Base-by-base conservation (phyloP, 2,888 invertebrate species). In the Pilophorus perplexus region DNA sequence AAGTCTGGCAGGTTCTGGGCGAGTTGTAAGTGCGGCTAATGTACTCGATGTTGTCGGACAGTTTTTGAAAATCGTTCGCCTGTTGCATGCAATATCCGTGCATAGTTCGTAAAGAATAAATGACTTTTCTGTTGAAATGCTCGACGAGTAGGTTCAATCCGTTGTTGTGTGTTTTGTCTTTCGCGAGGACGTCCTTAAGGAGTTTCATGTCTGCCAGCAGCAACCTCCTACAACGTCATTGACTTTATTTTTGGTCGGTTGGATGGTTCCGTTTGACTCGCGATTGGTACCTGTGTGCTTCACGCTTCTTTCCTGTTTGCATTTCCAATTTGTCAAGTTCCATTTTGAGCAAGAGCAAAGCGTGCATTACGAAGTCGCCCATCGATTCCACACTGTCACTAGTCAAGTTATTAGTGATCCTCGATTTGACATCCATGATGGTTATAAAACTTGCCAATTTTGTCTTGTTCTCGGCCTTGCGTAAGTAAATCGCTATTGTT, bases 231-330 rank as follows among this genome's bases (percentile, higher is more conserved):
- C n/a, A n/a, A n/a, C n/a, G n/a, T 16, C 42, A n/a, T n/a, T n/a
- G n/a, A n/a, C n/a, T n/a, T n/a, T n/a, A n/a, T n/a, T n/a, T n/a
- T n/a, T n/a, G n/a, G n/a, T n/a, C n/a, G n/a, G n/a, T n/a, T n/a
- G n/a, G n/a, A n/a, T n/a, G n/a, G n/a, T n/a, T n/a, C n/a, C n/a
- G n/a, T n/a, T n/a, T n/a, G n/a, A n/a, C n/a, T n/a, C n/a, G n/a
- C n/a, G n/a, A n/a, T 33, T 33, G 33, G 33, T 20, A 59, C 59
- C 59, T 59, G 59, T 59, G 59, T 8, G 59, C 59, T 59, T 59
- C 59, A 10, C 59, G 42, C 16, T 59, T 59, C 23, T 27, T 59
- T 1, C 42, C 59, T 20, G 16, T 22, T 1, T 12, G 14, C 23
- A 25, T 16, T 33, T 59, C 59, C 16, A 59, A 12, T 40, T 42